Conservation (phyloP, 2,888 invertebrate species). For the Eulithis testata region DNA sequence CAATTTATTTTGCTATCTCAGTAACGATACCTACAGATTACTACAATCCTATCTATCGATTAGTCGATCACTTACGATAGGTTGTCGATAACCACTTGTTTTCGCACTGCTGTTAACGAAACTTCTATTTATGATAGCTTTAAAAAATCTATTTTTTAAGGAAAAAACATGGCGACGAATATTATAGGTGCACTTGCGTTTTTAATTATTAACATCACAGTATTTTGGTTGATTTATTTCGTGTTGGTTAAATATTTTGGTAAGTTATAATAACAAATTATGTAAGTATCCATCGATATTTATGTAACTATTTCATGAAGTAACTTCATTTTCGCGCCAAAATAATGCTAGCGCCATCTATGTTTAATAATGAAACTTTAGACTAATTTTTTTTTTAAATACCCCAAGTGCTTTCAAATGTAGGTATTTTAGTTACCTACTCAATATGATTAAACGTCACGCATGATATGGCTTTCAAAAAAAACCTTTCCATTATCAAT, state of each 20-base stretch:
- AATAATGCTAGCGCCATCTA: constrained; percentile 1
- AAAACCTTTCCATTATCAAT: constrained; percentile 16
- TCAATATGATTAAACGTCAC: constrained; percentile 12
- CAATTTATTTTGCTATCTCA: constrained; percentile 8
- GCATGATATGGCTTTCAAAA: constrained; percentile 1
- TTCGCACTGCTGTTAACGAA: constrained; percentile 6
- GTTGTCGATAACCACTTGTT: constrained; percentile 11
- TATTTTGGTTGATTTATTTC: constrained; percentile 66
- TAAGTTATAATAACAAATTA: constrained; percentile 50
- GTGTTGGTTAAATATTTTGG: constrained; percentile 62
- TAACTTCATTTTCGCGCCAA: neutral
- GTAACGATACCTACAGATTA: constrained; percentile 13
- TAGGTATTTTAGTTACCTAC: neutral
- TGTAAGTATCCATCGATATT: too few species aligned
- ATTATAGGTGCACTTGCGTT: constrained; percentile 57
- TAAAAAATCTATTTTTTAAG: constrained; percentile 24
- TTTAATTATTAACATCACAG: constrained; percentile 58
- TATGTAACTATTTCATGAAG: neutral
- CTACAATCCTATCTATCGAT: constrained; percentile 23
- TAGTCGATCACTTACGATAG: neutral
- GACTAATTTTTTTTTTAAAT: neutral
- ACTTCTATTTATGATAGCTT: constrained; percentile 3
- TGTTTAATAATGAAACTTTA: neutral
- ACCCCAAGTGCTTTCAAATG: neutral
- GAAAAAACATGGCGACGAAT: constrained; percentile 49